Evolutionary conservation across 2,113 vertebrate genomes (phyloP), one percentile per base, ranked within the genome.

Genomic region (Grallaria varia): DNA sequence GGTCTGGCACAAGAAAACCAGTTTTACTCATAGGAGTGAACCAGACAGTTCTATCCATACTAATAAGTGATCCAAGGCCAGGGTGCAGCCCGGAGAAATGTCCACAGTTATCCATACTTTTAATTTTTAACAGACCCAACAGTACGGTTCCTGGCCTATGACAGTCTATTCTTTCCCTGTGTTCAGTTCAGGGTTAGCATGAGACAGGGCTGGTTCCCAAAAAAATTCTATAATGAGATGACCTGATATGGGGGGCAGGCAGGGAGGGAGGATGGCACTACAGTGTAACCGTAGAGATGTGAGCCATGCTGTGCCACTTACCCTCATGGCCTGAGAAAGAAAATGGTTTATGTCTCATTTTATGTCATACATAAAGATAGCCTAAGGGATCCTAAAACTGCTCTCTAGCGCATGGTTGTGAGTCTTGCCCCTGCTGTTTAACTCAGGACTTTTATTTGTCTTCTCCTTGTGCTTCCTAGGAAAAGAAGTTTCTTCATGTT

Each of bases 1-100:
- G 22, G 23, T 49, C 17, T 19, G 9, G 42, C 40, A 55, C 0
- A 0, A 71, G 50, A 62, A 73, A 53, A 53, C 3, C n/a, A 23
- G 17, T 37, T 42, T 58, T 47, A 35, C 22, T 80, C 18, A 1
- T 50, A 12, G 10, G 19, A 31, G 30, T 47, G 62, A 79, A 35
- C 42, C 21, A 27, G 30, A 39, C 47, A 60, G 24, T 33, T 87
- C 15, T 45, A 15, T 37, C 53, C 23, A 2, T 59, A 14, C 21
- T 28, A 21, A 39, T 30, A 3, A 64, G 62, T 0, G 1, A 22
- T 24, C 37, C 53, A 64, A 69, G n/a, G 4, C 30, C 39, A 47
- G 42, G 39, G 25, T 76, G 62, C 58, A 64, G 42, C 33, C 56
- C 91, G 50, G 16, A 84, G 63, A 63, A 77, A 28, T 28, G 33